Conservation (phyloP, 2,113 vertebrate genomes). For the Saimiri boliviensis region DNA sequence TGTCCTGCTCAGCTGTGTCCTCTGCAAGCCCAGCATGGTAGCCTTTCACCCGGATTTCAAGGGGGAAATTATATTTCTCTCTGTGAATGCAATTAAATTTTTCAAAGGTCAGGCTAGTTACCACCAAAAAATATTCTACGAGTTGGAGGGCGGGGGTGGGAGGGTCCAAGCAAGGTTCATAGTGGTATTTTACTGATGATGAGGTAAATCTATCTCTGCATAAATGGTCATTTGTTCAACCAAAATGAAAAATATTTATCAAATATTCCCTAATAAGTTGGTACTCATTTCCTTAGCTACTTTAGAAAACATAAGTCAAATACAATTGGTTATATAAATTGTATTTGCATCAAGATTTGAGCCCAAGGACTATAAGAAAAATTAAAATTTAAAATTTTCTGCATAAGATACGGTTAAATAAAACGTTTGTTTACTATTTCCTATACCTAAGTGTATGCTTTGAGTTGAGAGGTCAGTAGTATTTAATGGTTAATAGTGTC, state of each 20-base stretch:
- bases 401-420: not conserved
- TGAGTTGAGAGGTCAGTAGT: not conserved
- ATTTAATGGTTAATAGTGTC: not conserved
- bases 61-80: not conserved
- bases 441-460: not conserved
- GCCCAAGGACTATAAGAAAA: not conserved
- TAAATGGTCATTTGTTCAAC: slow-evolving; percentile 35
- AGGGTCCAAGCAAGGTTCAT: not conserved
- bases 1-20: not conserved
- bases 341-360: not conserved
- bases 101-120: not conserved
- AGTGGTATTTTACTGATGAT: slow-evolving; percentile 9
- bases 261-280: not conserved
- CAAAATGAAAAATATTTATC: slow-evolving; percentile 3
- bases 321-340: not conserved
- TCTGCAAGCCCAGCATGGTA: not conserved
- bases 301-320: not conserved
- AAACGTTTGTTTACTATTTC: slow-evolving; percentile 1
- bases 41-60: not conserved
- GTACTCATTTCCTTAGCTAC: slow-evolving; percentile 9
- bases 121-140: not conserved
- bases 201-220: not conserved
- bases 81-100: not conserved
- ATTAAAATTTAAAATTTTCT: slow-evolving; percentile 18
- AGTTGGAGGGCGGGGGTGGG: not conserved